Conservation (phyloP, 2,797 vertebrate genomes). For the Pampus argenteus region DNA sequence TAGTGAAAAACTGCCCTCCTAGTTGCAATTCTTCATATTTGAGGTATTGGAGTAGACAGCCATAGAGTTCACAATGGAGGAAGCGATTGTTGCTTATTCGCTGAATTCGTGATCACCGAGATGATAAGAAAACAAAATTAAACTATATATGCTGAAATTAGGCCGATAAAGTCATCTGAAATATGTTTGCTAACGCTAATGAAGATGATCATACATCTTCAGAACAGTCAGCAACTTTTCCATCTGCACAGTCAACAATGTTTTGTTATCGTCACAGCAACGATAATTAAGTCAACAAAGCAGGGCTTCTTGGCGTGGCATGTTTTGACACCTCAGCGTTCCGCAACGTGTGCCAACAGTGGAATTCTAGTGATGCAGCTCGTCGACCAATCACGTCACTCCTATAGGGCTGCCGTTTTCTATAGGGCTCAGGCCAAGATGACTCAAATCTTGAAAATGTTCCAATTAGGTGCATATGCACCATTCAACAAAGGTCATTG, state of each 20-base stretch:
- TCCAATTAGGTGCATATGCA: conserved; percentile 39
- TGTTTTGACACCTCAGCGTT: conserved; percentile 44
- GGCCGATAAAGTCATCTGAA: background rate
- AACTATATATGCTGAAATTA: too few relatives aligned
- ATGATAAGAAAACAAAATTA: too few relatives aligned
- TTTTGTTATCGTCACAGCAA: conserved; percentile 13
- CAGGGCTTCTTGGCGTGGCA: conserved; percentile 20
- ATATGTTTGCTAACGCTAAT: conserved; percentile 10
- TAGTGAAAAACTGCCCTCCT: background rate
- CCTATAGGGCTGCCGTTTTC: background rate
- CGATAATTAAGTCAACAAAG: conserved; percentile 26
- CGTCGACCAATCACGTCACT: conserved; percentile 45
- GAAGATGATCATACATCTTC: background rate
- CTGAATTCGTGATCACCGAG: too few relatives aligned
- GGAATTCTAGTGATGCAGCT: conserved; percentile 32
- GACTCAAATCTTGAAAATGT: conserved; percentile 36
- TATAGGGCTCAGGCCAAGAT: background rate
- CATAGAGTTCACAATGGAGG: too few relatives aligned
- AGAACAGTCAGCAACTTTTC: conserved; percentile 2
- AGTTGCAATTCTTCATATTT: background rate
- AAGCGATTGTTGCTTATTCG: too few relatives aligned
- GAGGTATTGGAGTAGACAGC: too few relatives aligned
- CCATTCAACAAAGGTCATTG: background rate
- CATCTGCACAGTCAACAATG: conserved; percentile 21
- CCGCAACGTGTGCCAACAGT: conserved; percentile 28